These are phyloP conservation scores for Pseudorectes ferrugineus DNA, from an alignment of 2,113 vertebrate genomes.

Conservation along the genomic window DNA sequence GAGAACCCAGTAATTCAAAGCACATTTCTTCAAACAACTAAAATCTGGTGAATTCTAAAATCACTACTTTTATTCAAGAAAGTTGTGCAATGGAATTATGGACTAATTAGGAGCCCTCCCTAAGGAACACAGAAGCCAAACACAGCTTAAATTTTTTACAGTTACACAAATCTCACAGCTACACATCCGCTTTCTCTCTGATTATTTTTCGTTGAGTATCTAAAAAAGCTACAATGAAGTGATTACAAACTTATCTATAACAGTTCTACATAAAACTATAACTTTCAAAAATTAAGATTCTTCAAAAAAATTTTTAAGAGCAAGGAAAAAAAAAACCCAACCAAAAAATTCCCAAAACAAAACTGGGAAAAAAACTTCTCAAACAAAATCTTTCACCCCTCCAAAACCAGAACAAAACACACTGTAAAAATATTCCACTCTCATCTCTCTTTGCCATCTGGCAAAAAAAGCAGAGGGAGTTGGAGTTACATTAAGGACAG, in stretches of 20 bases:
- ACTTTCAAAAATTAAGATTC: neutral
- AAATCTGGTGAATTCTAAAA: neutral
- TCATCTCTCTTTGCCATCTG: neutral
- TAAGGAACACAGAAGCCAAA: neutral
- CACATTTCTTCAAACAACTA: accelerated
- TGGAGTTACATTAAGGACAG: neutral
- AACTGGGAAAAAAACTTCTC: neutral
- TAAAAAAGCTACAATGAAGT: neutral
- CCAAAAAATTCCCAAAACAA: accelerated
- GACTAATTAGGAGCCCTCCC: neutral
- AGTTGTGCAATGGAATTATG: neutral
- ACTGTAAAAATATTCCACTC: neutral
- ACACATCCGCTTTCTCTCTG: neutral
- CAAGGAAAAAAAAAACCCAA: neutral
- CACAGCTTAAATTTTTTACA: neutral
- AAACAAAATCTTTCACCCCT: accelerated
- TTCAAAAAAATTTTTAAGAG: neutral
- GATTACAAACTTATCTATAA: neutral
- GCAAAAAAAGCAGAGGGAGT: neutral
- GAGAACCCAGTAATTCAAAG: neutral
- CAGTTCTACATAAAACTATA: neutral
- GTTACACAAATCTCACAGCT: neutral
- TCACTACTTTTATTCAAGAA: neutral
- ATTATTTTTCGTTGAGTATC: neutral
- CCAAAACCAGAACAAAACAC: neutral